These are phyloP conservation scores for Loripinus fragilis DNA, from an alignment of 2,888 invertebrate species.

Conservation along the genomic window DNA sequence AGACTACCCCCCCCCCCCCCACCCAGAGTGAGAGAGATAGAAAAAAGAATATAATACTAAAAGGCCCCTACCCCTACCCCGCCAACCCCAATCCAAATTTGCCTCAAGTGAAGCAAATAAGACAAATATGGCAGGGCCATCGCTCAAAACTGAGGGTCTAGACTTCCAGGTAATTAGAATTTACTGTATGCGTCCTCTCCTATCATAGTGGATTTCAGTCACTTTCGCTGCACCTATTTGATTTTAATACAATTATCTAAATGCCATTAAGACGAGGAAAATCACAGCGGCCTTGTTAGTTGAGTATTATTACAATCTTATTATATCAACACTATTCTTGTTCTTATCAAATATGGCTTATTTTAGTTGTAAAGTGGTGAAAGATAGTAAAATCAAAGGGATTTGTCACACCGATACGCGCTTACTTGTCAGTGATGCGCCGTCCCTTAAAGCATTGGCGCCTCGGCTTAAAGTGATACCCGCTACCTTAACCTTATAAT, in stretches of 20 bases:
- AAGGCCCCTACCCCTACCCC: too few relatives aligned
- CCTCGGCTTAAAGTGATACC: background rate
- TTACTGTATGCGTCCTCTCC: too few relatives aligned
- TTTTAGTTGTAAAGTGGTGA: slow-evolving; percentile 51
- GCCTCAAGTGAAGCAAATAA: too few relatives aligned
- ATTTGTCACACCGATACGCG: slow-evolving; percentile 1
- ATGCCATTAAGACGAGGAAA: background rate
- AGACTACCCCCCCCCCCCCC: too few relatives aligned
- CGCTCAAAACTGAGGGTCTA: too few relatives aligned
- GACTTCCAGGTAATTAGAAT: too few relatives aligned
- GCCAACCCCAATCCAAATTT: too few relatives aligned
- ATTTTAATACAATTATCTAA: slow-evolving; percentile 13
- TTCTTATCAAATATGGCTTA: slow-evolving; percentile 50
- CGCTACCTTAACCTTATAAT: background rate
- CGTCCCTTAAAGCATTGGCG: background rate
- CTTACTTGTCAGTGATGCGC: slow-evolving; percentile 1
- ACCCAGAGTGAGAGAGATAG: too few relatives aligned
- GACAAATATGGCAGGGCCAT: too few relatives aligned
- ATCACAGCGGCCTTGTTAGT: background rate
- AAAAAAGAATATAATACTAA: too few relatives aligned
- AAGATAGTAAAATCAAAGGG: slow-evolving; percentile 53
- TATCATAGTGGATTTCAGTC: background rate
- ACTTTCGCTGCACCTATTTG: background rate
- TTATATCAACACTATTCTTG: slow-evolving; percentile 35
- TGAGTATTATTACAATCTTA: slow-evolving; percentile 16